phyloP scores from a whole-genome alignment of 2,888 invertebrate genomes.

The Ectemnius cavifrons region DNA sequence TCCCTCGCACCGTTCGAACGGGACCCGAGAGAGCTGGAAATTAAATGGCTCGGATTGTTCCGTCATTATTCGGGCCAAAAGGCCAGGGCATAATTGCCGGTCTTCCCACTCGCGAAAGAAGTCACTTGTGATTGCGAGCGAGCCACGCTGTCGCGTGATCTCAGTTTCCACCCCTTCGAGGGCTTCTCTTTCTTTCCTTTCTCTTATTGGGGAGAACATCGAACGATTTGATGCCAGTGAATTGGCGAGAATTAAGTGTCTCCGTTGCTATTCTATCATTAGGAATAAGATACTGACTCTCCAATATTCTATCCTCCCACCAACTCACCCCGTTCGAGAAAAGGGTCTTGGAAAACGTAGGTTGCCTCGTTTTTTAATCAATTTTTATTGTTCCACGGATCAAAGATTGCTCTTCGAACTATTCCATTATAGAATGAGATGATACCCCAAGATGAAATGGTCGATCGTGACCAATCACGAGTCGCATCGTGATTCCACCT shows the following conservation, averaged over 20 bases:
- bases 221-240: conserved; percentile 22
- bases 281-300: conserved; percentile 26
- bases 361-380: no score
- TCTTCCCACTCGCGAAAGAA: conserved; percentile 44
- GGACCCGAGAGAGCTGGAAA: conserved; percentile 55
- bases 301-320: no score
- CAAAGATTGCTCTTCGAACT: neutral
- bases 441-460: conserved; percentile 30
- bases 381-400: no score
- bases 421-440: conserved; percentile 18
- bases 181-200: conserved; percentile 26
- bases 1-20: conserved; percentile 62
- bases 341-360: no score
- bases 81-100: conserved; percentile 44
- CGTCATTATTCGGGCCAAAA: conserved; percentile 60
- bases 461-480: conserved; percentile 45
- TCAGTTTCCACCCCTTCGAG: neutral
- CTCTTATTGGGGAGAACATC: conserved; percentile 13
- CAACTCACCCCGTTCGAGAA: no score
- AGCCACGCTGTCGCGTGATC: conserved; percentile 41
- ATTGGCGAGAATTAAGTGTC: conserved; percentile 51
- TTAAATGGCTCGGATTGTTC: conserved; percentile 69
- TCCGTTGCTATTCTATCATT: conserved; percentile 39
- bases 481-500: conserved; percentile 5
- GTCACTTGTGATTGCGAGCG: conserved; percentile 33